Conservation (phyloP, 1,140 invertebrate species). For the Scylla paramamosain region DNA sequence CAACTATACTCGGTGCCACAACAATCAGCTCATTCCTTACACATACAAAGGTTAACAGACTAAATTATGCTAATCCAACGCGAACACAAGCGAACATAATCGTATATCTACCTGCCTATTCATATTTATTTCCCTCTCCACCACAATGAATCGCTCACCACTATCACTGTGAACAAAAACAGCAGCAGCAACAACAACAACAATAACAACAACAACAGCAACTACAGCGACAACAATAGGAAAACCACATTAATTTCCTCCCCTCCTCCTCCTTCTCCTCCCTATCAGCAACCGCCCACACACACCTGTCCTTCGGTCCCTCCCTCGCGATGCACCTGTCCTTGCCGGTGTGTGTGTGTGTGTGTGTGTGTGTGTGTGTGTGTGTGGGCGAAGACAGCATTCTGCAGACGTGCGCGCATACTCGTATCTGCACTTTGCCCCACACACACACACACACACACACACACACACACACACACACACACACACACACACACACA, state of each 20-base stretch:
- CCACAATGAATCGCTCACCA: no score
- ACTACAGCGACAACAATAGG: neutral
- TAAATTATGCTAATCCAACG: no score
- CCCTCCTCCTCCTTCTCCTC: no score
- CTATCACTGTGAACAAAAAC: neutral
- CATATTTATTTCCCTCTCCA: no score
- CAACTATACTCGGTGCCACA: no score
- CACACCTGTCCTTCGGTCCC: neutral
- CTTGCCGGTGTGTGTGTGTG: neutral
- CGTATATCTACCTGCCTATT: no score
- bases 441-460: neutral
- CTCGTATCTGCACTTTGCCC: neutral
- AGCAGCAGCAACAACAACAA: neutral
- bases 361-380: conserved; percentile 20
- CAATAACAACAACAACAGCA: neutral
- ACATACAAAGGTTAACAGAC: no score
- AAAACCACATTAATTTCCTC: neutral
- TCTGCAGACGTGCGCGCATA: neutral
- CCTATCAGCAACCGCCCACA: neutral
- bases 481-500: neutral
- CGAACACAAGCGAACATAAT: no score
- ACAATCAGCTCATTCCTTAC: no score
- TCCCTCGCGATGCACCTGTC: neutral
- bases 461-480: neutral
- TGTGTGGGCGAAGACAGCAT: neutral